A percentile compares a stretch with the other conserved stretches of the same genome.
Evolutionary conservation across 2,888 invertebrate species (phyloP).

Genomic region (Nyleta sp.): DNA sequence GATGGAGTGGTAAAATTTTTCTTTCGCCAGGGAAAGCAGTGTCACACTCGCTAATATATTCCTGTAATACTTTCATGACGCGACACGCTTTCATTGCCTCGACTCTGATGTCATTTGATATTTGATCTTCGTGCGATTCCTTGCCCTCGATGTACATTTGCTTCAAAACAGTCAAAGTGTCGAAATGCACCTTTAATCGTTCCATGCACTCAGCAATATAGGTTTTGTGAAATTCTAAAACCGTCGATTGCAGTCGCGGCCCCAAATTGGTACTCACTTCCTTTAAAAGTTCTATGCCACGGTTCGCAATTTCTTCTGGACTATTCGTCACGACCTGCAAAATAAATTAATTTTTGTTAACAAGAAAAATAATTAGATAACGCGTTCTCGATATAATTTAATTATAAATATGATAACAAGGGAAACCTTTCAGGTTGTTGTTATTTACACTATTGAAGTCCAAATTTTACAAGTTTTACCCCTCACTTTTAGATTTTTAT

Average conservation of each 20-base stretch:
- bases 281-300: conserved; percentile 95
- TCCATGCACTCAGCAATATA: conserved; percentile 97
- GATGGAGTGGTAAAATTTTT: conserved; percentile 93
- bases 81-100: conserved; percentile 95
- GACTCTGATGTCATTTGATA: conserved; percentile 84
- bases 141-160: conserved; percentile 80
- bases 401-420: too few relatives aligned
- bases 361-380: conserved; percentile 3
- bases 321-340: conserved; percentile 92
- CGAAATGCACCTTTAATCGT: conserved; percentile 92
- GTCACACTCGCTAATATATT: conserved; percentile 98
- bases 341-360: conserved; percentile 14
- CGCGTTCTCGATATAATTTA: too few relatives aligned
- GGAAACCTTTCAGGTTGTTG: too few relatives aligned
- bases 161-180: conserved; percentile 88
- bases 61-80: conserved; percentile 96
- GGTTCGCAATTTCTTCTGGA: conserved; percentile 95
- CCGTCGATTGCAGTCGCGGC: conserved; percentile 90
- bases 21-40: conserved; percentile 93
- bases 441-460: too few relatives aligned
- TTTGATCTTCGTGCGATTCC: conserved; percentile 82
- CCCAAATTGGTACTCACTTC: conserved; percentile 98
- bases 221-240: conserved; percentile 94
- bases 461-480: too few relatives aligned
- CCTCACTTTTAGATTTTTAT: too few relatives aligned